Evolutionary conservation across 1,140 invertebrate species (phyloP).

Genomic region (Venturia canescens): DNA sequence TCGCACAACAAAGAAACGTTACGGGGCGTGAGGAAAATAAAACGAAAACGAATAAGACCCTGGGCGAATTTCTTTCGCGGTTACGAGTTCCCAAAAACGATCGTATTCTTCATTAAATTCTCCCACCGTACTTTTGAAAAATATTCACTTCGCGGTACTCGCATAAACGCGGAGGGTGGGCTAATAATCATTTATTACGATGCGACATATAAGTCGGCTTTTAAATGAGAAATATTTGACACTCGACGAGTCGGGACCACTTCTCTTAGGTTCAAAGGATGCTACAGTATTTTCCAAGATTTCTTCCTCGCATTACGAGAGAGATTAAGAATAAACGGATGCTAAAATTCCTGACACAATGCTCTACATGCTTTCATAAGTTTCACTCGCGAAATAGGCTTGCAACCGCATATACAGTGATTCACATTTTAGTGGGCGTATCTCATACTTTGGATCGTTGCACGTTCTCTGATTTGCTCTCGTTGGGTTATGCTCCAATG

Average conservation of each 20-base stretch:
- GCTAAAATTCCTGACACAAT: neutral
- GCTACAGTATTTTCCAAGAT: neutral
- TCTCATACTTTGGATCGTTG: neutral
- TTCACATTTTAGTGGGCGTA: neutral
- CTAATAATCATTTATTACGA: slow-evolving; percentile 22
- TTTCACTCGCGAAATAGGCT: neutral
- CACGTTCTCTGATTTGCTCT: neutral
- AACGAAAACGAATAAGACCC: neutral
- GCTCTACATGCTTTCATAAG: neutral
- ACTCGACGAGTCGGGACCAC: neutral
- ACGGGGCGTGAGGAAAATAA: too few species aligned
- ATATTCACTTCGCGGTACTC: slow-evolving; percentile 23
- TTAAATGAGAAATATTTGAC: slow-evolving; percentile 24
- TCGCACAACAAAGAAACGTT: slow-evolving; percentile 10
- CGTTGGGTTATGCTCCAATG: neutral
- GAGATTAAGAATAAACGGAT: neutral
- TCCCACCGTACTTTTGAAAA: neutral
- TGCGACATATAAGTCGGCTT: slow-evolving; percentile 13
- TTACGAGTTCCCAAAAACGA: slow-evolving; percentile 34
- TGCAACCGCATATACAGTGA: neutral
- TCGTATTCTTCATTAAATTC: slow-evolving; percentile 34
- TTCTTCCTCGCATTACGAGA: neutral
- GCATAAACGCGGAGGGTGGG: neutral
- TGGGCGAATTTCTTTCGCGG: slow-evolving; percentile 16
- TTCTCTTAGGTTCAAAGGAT: neutral